Conservation (phyloP, 1,140 invertebrate genomes). For the Apolygus lucorum region DNA sequence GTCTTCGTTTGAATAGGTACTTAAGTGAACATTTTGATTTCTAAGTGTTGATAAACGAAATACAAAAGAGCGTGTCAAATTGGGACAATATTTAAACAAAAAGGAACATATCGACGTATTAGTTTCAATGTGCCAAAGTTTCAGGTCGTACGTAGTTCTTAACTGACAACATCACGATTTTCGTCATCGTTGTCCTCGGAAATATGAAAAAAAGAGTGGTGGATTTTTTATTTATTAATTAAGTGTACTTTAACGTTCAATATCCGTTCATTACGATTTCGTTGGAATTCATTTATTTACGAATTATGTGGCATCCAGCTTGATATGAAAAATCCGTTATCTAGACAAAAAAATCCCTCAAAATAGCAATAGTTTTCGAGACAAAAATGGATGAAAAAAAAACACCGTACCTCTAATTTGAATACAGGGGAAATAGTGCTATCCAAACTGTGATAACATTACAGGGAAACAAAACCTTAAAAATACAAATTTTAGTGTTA, state of each 20-base stretch:
- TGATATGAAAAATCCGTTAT: background rate
- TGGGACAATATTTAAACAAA: constrained; percentile 21
- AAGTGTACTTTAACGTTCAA: background rate
- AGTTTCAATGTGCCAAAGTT: constrained; percentile 25
- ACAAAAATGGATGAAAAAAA: background rate
- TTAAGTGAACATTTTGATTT: background rate
- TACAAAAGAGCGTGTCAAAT: constrained; percentile 1
- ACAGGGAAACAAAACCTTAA: constrained; percentile 11
- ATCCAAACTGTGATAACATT: constrained; percentile 27
- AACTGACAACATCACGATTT: constrained; percentile 28
- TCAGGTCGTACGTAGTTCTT: background rate
- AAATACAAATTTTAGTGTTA: constrained; percentile 7
- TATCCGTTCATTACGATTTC: too few species aligned
- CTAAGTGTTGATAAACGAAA: background rate
- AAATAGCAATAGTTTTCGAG: background rate
- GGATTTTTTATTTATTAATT: background rate
- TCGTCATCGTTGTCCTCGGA: background rate
- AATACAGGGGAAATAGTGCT: constrained; percentile 22
- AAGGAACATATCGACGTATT: constrained; percentile 22
- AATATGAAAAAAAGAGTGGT: background rate
- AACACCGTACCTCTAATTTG: constrained; percentile 10
- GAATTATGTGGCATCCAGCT: background rate
- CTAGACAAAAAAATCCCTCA: background rate
- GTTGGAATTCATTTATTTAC: too few species aligned
- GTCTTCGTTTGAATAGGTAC: background rate